phyloP scores from a whole-genome alignment of 2,888 invertebrate genomes.

The Neoscelio sp. region DNA sequence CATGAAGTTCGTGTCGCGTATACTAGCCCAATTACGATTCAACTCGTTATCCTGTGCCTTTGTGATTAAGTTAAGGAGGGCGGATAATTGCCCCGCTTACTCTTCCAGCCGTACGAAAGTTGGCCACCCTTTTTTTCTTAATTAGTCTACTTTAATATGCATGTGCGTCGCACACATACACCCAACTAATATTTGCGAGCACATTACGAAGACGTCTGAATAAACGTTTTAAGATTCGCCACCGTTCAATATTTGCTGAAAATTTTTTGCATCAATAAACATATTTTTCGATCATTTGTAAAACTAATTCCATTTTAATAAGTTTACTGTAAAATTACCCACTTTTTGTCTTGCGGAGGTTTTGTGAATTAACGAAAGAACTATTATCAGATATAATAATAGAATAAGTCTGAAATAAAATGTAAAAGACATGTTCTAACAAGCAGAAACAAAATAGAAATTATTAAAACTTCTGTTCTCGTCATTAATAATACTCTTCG shows the following conservation, averaged over 20 bases:
- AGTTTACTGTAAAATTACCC: too few relatives aligned
- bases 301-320: too few relatives aligned
- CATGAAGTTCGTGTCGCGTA: slow-evolving; percentile 40
- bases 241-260: slow-evolving; percentile 30
- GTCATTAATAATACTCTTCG: too few relatives aligned
- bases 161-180: slow-evolving; percentile 29
- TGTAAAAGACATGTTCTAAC: too few relatives aligned
- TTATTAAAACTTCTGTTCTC: too few relatives aligned
- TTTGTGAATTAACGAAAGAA: too few relatives aligned
- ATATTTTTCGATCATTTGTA: too few relatives aligned
- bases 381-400: too few relatives aligned
- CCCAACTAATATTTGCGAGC: slow-evolving; percentile 9
- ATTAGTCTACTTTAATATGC: slow-evolving; percentile 59
- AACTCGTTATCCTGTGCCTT: slow-evolving; percentile 53
- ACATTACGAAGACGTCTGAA: slow-evolving; percentile 38
- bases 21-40: slow-evolving; percentile 55
- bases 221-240: slow-evolving; percentile 28
- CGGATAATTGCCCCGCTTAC: slow-evolving; percentile 59
- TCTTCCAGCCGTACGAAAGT: slow-evolving; percentile 34
- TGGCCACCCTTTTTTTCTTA: slow-evolving; percentile 49
- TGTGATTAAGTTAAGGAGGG: slow-evolving; percentile 55
- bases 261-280: slow-evolving; percentile 7
- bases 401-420: too few relatives aligned
- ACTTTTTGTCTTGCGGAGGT: too few relatives aligned
- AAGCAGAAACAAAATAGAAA: too few relatives aligned